Conservation (phyloP, 2,797 vertebrate genomes). For the Pampus argenteus region DNA sequence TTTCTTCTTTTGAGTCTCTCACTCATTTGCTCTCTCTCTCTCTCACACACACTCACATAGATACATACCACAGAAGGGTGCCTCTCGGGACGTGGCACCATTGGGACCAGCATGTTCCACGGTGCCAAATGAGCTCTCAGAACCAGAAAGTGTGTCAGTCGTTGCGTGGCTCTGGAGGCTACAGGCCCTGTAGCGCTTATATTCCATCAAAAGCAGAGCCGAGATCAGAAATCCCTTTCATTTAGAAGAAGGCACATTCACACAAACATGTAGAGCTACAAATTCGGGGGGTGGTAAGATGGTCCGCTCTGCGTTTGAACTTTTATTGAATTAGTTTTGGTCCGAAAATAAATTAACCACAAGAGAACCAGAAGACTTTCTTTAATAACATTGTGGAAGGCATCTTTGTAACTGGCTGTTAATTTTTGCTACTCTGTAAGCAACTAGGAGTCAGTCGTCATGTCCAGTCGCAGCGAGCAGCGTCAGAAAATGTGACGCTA, state of each 20-base stretch:
- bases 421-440: background rate
- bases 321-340: constrained; percentile 28
- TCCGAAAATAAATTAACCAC: constrained; percentile 30
- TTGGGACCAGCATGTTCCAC: constrained; percentile 52
- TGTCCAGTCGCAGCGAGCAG: constrained; percentile 5
- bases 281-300: constrained; percentile 29
- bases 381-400: constrained; percentile 20
- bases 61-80: constrained; percentile 13
- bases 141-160: constrained; percentile 58
- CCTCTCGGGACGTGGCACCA: constrained; percentile 40
- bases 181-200: constrained; percentile 46
- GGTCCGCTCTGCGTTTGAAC: constrained; percentile 22
- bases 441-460: background rate
- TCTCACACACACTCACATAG: background rate
- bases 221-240: constrained; percentile 64
- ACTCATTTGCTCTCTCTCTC: constrained; percentile 1
- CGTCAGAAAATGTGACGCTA: background rate
- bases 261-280: constrained; percentile 35
- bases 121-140: constrained; percentile 65
- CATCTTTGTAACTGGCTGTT: background rate
- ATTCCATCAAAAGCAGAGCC: constrained; percentile 64
- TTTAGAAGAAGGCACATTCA: constrained; percentile 47
- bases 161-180: constrained; percentile 42
- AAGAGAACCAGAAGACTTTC: background rate
- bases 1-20: constrained; percentile 11